Conservation (phyloP, 2,797 vertebrate genomes). For the Sebastes hubbsi region DNA sequence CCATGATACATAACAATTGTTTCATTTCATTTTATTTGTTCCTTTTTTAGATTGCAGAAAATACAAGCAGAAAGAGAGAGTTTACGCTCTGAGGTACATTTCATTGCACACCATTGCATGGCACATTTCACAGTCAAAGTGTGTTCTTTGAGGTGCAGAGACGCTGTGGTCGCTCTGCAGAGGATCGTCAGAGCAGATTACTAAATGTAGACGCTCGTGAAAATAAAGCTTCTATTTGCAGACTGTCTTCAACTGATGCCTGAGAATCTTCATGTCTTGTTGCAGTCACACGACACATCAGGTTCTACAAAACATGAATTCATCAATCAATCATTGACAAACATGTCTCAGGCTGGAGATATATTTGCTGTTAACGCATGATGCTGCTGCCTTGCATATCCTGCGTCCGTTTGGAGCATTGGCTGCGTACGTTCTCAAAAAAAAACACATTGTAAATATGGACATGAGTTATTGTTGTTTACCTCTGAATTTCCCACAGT, state of each 20-base stretch:
- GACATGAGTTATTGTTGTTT: too few relatives aligned
- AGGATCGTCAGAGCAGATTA: not conserved
- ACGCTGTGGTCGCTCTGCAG: not conserved
- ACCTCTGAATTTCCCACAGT: too few relatives aligned
- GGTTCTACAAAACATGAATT: not conserved
- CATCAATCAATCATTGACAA: not conserved
- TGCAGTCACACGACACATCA: not conserved
- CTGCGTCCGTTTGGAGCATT: too few relatives aligned
- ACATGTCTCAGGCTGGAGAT: too few relatives aligned
- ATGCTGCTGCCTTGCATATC: fast-evolving
- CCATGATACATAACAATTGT: not conserved
- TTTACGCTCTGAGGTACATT: not conserved
- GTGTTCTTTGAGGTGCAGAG: not conserved
- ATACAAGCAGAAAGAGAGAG: not conserved
- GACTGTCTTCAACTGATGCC: not conserved
- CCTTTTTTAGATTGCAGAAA: not conserved
- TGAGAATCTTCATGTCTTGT: not conserved
- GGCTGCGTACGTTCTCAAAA: too few relatives aligned
- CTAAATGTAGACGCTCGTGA: not conserved
- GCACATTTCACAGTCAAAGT: not conserved
- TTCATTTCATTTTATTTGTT: not conserved
- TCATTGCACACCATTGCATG: not conserved
- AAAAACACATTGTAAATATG: too few relatives aligned
- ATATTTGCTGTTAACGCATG: too few relatives aligned
- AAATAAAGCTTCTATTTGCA: not conserved